A percentile compares a stretch with the other conserved stretches of the same genome.
phyloP scores from a whole-genome alignment of 2,797 vertebrate species.

The Platyrinchus mystaceus region DNA sequence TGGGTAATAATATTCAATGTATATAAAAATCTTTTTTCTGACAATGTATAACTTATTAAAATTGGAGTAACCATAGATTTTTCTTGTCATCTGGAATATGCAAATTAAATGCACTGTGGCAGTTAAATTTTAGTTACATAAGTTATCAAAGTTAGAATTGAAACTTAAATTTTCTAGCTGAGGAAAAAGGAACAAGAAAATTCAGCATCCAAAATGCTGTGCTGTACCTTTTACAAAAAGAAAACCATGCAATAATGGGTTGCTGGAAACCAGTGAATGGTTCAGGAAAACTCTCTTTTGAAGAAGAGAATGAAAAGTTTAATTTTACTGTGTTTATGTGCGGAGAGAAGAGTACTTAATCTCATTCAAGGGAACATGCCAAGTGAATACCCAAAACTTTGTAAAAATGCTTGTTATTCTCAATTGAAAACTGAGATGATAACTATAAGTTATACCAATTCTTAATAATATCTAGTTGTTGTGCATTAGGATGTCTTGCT shows the following conservation, averaged over 20 bases:
- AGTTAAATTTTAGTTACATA: neutral
- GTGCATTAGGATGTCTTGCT: neutral
- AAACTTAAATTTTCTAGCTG: neutral
- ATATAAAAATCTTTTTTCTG: neutral
- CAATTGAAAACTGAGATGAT: neutral
- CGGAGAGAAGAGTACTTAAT: neutral
- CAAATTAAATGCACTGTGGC: neutral
- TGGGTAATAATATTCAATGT: neutral
- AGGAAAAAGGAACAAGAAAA: neutral
- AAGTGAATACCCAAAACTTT: neutral
- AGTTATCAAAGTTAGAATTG: neutral
- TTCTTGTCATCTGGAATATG: neutral
- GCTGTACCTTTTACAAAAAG: neutral
- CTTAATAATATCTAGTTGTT: neutral
- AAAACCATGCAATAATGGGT: neutral
- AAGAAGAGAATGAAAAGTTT: neutral
- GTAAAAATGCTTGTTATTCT: neutral
- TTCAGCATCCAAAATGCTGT: neutral
- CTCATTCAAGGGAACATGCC: neutral
- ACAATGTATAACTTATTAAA: neutral
- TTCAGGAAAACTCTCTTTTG: neutral
- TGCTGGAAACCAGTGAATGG: neutral
- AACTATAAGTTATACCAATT: neutral
- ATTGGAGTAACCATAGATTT: neutral
- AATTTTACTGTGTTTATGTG: neutral